Evolutionary conservation across 1,140 invertebrate genomes (phyloP), one percentile per base, ranked within the genome.

Genomic region (Cydia amplana): DNA sequence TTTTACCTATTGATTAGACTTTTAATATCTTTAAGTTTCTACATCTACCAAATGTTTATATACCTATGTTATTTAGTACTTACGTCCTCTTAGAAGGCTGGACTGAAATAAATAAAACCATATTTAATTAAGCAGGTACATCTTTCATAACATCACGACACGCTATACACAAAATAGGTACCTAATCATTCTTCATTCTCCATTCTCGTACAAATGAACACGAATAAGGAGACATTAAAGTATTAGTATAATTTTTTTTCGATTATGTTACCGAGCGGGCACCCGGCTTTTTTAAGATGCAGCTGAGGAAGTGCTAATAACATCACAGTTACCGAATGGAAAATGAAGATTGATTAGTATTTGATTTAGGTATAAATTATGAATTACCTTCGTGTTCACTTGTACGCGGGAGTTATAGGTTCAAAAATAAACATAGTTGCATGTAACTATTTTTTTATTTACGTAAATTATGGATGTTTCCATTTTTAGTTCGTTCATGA

Each of bases 181-280:
- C 28, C 28, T 4, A 32, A 86, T 75, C 85, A 85, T 86, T 79
- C 86, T 86, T 86, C 87, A 91, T 85, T 91, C 81, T 87, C 82
- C 83, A 80, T 79, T 81, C 80, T 73, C 63, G 78, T 76, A 85
- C 84, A 88, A 88, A 86, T 89, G 88, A 89, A 90, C 88, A 89
- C 85, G 80, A 80, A 77, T 78, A 72, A 74, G 25, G 1, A 74
- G 20, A 25, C 51, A 63, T 23, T 16, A 49, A 77, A 74, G 63
- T 74, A 51, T 77, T 49, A 49, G 46, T 49, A 4, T 51, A n/a
- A 51, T 18, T n/a, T n/a, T 49, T 0, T 49, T n/a, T 49, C 16
- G 4, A 16, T 16, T n/a, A 16, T 0, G 4, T n/a, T 3, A 49
- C 12, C 43, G 14, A 49, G 14, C 43, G 1, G 25, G 25, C 25